These are phyloP conservation scores for Drepana falcataria DNA, from an alignment of 2,888 invertebrate species.

Conservation along the genomic window DNA sequence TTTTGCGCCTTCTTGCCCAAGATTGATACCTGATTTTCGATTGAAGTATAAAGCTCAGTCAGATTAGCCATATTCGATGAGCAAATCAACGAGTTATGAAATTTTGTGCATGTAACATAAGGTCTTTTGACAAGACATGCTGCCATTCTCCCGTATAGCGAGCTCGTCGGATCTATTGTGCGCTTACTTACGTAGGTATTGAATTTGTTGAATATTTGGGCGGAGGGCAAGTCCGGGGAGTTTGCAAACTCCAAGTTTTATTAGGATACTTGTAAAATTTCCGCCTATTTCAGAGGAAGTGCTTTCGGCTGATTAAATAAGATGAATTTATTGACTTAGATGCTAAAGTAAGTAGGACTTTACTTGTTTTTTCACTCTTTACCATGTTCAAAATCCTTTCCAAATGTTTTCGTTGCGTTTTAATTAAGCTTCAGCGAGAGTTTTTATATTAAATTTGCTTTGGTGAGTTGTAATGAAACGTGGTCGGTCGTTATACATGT, in stretches of 20 bases:
- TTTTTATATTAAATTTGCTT: not conserved
- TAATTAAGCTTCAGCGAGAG: conserved; percentile 3
- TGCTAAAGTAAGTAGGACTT: conserved; percentile 42
- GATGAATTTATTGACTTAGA: conserved; percentile 71
- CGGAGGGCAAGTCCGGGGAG: conserved; percentile 43
- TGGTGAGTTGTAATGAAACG: not conserved
- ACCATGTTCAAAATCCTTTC: conserved; percentile 16
- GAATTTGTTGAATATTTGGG: conserved; percentile 65
- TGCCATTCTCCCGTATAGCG: not conserved
- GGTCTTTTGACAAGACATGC: not conserved
- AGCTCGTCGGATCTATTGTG: conserved; percentile 2
- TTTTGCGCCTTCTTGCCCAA: too few species aligned
- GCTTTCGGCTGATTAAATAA: conserved; percentile 74
- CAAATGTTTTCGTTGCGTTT: conserved; percentile 13
- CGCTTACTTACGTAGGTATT: conserved; percentile 35
- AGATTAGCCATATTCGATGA: too few species aligned
- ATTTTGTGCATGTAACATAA: too few species aligned
- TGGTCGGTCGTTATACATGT: not conserved
- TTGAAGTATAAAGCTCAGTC: too few species aligned
- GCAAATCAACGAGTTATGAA: too few species aligned
- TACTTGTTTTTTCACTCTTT: conserved; percentile 23
- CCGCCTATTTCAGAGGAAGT: conserved; percentile 64
- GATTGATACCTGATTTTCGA: too few species aligned
- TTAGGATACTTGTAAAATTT: conserved; percentile 78
- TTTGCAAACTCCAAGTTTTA: conserved; percentile 69